A percentile compares a stretch with the other conserved stretches of the same genome.
phyloP scores from a whole-genome alignment of 37 sponge, comb jelly and placozoan genomes.

The Dysidea cf. avara region DNA sequence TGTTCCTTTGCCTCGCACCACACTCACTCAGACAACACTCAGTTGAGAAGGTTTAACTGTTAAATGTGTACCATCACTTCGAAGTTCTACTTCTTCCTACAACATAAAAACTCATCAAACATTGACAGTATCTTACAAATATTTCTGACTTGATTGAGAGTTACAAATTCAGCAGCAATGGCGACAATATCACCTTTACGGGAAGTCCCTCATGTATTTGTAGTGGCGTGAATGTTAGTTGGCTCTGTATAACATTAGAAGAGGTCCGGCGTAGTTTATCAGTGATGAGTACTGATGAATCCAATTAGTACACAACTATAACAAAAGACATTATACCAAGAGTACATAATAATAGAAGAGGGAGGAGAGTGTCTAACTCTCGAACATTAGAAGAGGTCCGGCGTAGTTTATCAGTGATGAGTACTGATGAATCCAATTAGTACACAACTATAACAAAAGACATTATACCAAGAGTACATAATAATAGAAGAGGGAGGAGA shows the following conservation, averaged over 20 bases:
- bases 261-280: conserved; percentile 40
- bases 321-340: too few species aligned
- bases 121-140: neutral
- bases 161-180: conserved; percentile 85
- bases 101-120: neutral
- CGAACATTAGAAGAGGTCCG: too few species aligned
- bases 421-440: conserved; percentile 43
- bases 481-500: too few species aligned
- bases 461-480: too few species aligned
- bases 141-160: conserved; percentile 57
- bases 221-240: conserved; percentile 53
- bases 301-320: conserved; percentile 25
- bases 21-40: conserved; percentile 79
- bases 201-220: conserved; percentile 58
- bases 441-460: conserved; percentile 12
- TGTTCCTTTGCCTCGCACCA: conserved; percentile 67
- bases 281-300: conserved; percentile 51
- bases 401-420: conserved; percentile 49
- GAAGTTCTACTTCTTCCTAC: conserved; percentile 79
- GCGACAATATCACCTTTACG: conserved; percentile 58
- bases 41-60: conserved; percentile 75
- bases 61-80: conserved; percentile 75
- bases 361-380: too few species aligned
- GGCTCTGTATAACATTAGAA: conserved; percentile 40
- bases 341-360: too few species aligned